Evolutionary conservation across 1,140 invertebrate genomes (phyloP).

Genomic region (Drosophila tsacasi): DNA sequence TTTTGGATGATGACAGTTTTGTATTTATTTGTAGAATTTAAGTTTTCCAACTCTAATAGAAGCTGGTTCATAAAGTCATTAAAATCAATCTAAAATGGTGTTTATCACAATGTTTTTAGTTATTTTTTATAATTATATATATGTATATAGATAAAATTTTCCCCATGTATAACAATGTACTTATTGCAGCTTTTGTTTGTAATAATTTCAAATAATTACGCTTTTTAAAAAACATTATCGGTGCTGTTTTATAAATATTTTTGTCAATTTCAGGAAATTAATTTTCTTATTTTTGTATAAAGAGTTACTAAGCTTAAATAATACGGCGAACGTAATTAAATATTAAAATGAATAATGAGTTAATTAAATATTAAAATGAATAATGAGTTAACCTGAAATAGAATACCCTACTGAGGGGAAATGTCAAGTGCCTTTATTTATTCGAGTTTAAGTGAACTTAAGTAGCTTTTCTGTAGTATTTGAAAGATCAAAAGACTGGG

Average conservation of each 20-base stretch:
- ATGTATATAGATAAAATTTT: background rate
- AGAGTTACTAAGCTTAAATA: background rate
- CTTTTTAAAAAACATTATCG: no score
- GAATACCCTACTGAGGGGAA: background rate
- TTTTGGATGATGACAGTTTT: background rate
- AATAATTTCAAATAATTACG: no score
- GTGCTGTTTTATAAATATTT: no score
- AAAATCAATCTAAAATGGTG: background rate
- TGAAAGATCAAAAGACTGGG: constrained; percentile 27
- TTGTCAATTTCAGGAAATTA: background rate
- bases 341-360: no score
- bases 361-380: background rate
- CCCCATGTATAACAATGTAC: no score
- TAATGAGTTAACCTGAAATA: background rate
- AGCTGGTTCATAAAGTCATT: background rate
- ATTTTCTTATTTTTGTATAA: background rate
- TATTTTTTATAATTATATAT: background rate
- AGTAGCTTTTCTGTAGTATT: constrained; percentile 20
- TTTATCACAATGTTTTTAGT: background rate
- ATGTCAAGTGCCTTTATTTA: constrained; percentile 18
- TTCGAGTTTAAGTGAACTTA: constrained; percentile 23
- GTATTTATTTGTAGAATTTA: background rate
- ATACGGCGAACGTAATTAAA: no score
- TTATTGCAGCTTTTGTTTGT: background rate
- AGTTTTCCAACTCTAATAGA: background rate